Evolutionary conservation across 2,797 vertebrate genomes (phyloP), one percentile per base, ranked within the genome.

Genomic region (Sebastes jordani): DNA sequence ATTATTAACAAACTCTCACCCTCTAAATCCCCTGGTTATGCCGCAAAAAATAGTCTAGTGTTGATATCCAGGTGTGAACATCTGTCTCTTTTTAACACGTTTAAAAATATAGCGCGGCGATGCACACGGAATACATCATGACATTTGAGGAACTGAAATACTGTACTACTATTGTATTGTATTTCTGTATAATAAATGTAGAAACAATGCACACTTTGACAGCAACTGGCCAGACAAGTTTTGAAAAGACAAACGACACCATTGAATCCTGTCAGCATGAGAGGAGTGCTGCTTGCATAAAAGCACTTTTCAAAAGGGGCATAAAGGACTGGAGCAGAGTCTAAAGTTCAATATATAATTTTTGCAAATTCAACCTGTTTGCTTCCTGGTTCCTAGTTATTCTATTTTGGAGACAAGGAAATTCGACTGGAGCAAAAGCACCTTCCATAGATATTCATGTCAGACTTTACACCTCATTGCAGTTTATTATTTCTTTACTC

Each of bases 51-150:
- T n/a, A 30, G 13, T 29, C 54, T 20, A 22, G 11, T 25, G 27
- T 25, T 49, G 54, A 13, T 34, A 65, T 22, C 29, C 9, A 61
- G 54, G 74, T 71, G 65, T 56, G 70, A 72, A 74, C 74, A 70
- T 61, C 34, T 46, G 32, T 67, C 38, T 27, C 13, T 76, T 66
- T 62, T 38, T 5, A 62, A 29, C 34, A 55, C 11, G 8, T 32
- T 58, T 32, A 49, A 14, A 72, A 56, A 67, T 36, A 36, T 7
- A 59, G 22, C 9, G 10, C 3, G 3, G 42, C 8, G 66, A 34
- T 6, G 16, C 32, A 9, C 16, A 22, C 3, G 3, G 3, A 29
- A 5, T 2, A 6, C 11, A 7, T 58, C 11, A 25, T 62, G 11
- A 10, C 7, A 9, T 16, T 6, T 22, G 7, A 32, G 25, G 7